A percentile compares a stretch with the other conserved stretches of the same genome.
Evolutionary conservation across 1,140 invertebrate genomes (phyloP).

Genomic region (Aricia agestis): DNA sequence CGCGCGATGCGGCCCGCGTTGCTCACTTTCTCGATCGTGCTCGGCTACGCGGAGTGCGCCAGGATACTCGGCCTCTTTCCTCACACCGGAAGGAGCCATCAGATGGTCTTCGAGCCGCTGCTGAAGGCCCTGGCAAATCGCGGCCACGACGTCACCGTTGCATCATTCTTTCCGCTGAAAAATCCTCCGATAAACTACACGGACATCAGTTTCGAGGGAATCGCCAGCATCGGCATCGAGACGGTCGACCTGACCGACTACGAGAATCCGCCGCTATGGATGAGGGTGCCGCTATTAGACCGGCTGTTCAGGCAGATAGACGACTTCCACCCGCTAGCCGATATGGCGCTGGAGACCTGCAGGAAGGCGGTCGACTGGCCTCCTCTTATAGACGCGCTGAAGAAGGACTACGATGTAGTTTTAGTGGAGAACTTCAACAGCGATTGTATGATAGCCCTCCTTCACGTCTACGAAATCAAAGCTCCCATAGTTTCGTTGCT

Average conservation of each 20-base stretch:
- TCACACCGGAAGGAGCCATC: constrained; percentile 82
- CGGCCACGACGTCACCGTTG: constrained; percentile 81
- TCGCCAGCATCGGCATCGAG: constrained; percentile 45
- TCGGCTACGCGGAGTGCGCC: constrained; percentile 27
- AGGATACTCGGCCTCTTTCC: constrained; percentile 79
- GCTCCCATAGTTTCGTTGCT: constrained; percentile 78
- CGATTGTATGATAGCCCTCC: constrained; percentile 80
- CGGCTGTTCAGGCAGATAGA: constrained; percentile 35
- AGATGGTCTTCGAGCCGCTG: constrained; percentile 81
- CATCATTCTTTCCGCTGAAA: constrained; percentile 75
- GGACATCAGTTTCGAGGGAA: constrained; percentile 52
- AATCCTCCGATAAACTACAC: constrained; percentile 53
- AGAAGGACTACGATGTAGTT: constrained; percentile 79
- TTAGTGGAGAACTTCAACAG: constrained; percentile 81
- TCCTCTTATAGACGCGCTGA: constrained; percentile 53
- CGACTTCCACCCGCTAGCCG: constrained; percentile 41
- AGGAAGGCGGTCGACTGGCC: constrained; percentile 53
- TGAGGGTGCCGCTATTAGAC: constrained; percentile 35
- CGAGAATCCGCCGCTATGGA: constrained; percentile 36
- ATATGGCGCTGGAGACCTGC: constrained; percentile 61
- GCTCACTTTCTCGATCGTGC: constrained; percentile 24
- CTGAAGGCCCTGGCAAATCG: constrained; percentile 76
- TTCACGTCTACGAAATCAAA: constrained; percentile 69
- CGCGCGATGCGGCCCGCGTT: constrained; percentile 34
- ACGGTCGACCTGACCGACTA: constrained; percentile 47